phyloP scores from a whole-genome alignment of 2,113 vertebrate species.

The Halichoerus grypus region DNA sequence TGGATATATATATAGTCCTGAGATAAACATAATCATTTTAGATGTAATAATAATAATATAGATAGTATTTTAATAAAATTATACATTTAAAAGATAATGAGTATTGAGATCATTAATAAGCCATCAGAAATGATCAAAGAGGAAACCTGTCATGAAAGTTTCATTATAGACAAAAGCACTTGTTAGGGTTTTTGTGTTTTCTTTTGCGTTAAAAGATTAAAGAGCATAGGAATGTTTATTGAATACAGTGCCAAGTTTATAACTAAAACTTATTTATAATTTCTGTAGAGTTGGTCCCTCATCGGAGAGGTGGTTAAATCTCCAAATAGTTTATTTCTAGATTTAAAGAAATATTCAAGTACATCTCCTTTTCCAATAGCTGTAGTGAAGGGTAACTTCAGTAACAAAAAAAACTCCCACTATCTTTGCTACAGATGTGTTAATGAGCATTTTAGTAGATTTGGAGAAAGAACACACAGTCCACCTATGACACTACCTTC shows the following conservation, averaged over 20 bases:
- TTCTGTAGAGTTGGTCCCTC: constrained; percentile 77
- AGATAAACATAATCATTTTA: neutral
- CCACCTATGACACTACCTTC: constrained; percentile 46
- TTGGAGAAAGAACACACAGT: constrained; percentile 58
- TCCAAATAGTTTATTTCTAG: constrained; percentile 63
- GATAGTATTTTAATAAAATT: neutral
- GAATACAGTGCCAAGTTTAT: constrained; percentile 80
- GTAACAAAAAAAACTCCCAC: constrained; percentile 15
- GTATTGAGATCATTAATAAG: neutral
- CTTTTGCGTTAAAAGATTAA: constrained; percentile 62
- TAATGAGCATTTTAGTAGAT: constrained; percentile 30
- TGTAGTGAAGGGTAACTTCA: constrained; percentile 5
- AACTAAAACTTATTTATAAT: constrained; percentile 80
- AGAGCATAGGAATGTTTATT: constrained; percentile 77
- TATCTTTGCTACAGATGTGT: constrained; percentile 64
- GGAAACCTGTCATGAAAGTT: neutral
- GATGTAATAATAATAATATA: neutral
- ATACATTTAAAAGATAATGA: neutral
- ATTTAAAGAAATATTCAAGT: constrained; percentile 71
- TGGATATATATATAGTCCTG: neutral
- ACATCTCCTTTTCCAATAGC: constrained; percentile 55
- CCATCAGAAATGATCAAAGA: neutral
- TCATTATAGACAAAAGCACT: neutral
- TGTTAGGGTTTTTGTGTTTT: neutral
- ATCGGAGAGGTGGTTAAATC: constrained; percentile 70